These are phyloP conservation scores for Salvelinus fontinalis DNA, from an alignment of 2,113 vertebrate species.

Conservation along the genomic window DNA sequence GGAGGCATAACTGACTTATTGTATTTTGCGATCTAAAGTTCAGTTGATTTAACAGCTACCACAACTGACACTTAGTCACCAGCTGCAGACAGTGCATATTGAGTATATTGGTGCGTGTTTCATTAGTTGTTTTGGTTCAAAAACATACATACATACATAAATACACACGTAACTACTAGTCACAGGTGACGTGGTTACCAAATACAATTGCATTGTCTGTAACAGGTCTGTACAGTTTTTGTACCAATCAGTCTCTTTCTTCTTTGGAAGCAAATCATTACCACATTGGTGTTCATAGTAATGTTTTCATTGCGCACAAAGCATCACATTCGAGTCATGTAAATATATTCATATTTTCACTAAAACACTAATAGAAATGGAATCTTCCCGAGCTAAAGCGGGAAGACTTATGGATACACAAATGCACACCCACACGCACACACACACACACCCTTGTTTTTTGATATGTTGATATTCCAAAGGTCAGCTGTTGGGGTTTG, in stretches of 20 bases:
- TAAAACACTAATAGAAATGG: too few relatives aligned
- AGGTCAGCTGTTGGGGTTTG: slow-evolving; percentile 45
- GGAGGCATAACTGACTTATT: too few relatives aligned
- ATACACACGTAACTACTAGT: slow-evolving; percentile 26
- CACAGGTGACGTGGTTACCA: slow-evolving; percentile 47
- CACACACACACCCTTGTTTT: slow-evolving; percentile 21
- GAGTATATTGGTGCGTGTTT: background rate
- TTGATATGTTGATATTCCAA: slow-evolving; percentile 42
- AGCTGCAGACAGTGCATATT: too few relatives aligned
- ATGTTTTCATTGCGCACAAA: background rate
- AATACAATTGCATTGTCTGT: slow-evolving; percentile 50
- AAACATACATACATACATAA: background rate
- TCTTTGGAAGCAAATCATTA: background rate
- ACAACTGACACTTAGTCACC: too few relatives aligned
- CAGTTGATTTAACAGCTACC: too few relatives aligned
- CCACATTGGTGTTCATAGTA: background rate
- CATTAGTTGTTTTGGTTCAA: background rate
- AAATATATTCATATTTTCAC: background rate
- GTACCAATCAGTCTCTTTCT: background rate
- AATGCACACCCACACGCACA: slow-evolving; percentile 15
- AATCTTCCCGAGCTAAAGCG: too few relatives aligned
- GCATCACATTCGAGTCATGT: background rate
- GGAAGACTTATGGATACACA: background rate
- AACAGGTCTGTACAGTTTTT: slow-evolving; percentile 66
- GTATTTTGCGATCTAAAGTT: too few relatives aligned